Percentiles rank a stretch among this genome's conserved stretches.
Evolutionary conservation across 92 coral and sea anemone genomes (phyloP).

Genomic region (Bergia sp.): DNA sequence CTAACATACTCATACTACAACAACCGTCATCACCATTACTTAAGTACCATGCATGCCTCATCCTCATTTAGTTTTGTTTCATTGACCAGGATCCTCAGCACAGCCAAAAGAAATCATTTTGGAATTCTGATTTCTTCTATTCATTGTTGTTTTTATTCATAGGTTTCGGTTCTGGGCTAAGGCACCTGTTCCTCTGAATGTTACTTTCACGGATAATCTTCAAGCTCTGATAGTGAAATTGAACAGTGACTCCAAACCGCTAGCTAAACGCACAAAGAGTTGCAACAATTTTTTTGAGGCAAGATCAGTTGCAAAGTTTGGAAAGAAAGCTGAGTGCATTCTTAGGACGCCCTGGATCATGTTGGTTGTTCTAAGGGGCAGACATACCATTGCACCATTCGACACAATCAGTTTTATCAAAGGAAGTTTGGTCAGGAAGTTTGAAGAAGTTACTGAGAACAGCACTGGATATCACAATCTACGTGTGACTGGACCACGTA

Average conservation of each 20-base stretch:
- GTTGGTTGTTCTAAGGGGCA: conserved; percentile 50
- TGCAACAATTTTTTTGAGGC: conserved; percentile 58
- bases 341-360: conserved; percentile 41
- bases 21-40: too few species aligned
- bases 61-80: too few species aligned
- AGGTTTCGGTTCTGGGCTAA: conserved; percentile 58
- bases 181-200: conserved; percentile 41
- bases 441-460: conserved; percentile 57
- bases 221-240: conserved; percentile 56
- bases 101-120: too few species aligned
- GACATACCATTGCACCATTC: conserved; percentile 55
- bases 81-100: too few species aligned
- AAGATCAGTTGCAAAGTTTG: conserved; percentile 48
- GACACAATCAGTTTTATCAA: conserved; percentile 41
- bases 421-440: conserved; percentile 40
- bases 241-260: conserved; percentile 31
- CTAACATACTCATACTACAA: too few species aligned
- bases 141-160: not conserved
- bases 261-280: not conserved
- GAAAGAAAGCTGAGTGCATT: conserved; percentile 51
- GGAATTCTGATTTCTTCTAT: too few species aligned
- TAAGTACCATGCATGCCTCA: too few species aligned
- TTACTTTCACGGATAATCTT: conserved; percentile 52
- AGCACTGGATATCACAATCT: conserved; percentile 33
- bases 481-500: conserved; percentile 42